Base-by-base conservation (phyloP, 2,113 vertebrate genomes). In the Sula dactylatra region DNA sequence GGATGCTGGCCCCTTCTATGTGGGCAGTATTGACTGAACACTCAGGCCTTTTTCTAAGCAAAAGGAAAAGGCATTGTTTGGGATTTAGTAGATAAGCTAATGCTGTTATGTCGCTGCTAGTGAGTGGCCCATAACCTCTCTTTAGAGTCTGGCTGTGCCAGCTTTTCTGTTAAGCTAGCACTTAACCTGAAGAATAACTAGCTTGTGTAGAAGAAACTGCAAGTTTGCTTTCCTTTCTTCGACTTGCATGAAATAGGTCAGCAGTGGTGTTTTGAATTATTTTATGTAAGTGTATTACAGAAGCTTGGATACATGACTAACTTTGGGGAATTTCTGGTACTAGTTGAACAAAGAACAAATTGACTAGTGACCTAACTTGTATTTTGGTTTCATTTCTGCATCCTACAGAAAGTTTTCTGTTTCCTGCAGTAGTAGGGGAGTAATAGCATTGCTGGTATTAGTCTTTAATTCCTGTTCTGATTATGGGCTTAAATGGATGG, bases 1-100 rank as follows among this genome's bases (percentile, higher is more conserved):
- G 61, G 25, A 9, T 82, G 7, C 38, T 1, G 2, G 14, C 27
- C 16, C 10, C 9, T 61, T 12, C 54, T 49, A 1, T 4, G 2
- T 58, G 50, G 64, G 27, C 34, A 24, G 7, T 44, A 16, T 25
- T 86, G 71, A 65, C 42, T 76, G 26, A 88, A 59, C 20, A 36
- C 40, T 88, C 3, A 1, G n/a, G 32, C 15, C 25, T 55, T 94
- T 86, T 73, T 73, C 59, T 58, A 34, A 80, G 76, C 10, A 34
- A 67, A 78, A 76, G 26, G 32, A 29, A 73, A 77, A 8, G n/a
- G 8, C 1, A 0, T 25, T 81, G 2, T 76, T 83, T 50, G 29
- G 40, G 42, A 31, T 80, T 85, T 67, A 38, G 47, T 14, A 49
- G 78, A 13, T 47, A 31, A 44, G 4, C 34, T 80, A 16, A 38